Base-by-base conservation (phyloP, 1,140 invertebrate genomes). In the Drosophila mojavensis region DNA sequence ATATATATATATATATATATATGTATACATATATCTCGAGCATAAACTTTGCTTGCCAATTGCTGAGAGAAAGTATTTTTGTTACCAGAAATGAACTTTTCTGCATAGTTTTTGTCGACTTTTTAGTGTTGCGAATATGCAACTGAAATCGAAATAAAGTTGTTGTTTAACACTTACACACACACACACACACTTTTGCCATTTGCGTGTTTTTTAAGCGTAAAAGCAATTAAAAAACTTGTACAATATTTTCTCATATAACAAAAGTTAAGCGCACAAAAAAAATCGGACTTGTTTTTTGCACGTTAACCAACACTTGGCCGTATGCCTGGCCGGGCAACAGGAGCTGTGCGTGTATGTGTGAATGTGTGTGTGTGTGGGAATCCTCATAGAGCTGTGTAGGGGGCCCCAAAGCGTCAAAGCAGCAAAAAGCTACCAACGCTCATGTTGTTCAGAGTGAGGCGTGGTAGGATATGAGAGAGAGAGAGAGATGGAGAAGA, bases 181-280 rank as follows among this genome's bases (percentile, higher is more conserved):
- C 5, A 53, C 17, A 50, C 11, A 50, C 15, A 15, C 10, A 28
- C 36, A 61, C 17, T 28, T 53, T 53, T 66, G 60, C 20, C 20
- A 24, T 67, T 77, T 73, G 50, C 69, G 56, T 76, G 69, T 56
- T 74, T 73, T 78, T 69, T 69, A 78, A 75, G 73, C 74, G 61
- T 54, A 48, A 74, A 84, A 78, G 62, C 73, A 77, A 77, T 86
- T 86, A 66, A 71, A 85, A 79, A 77, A 68, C 68, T 81, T 79
- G 65, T 65, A 76, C 65, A 70, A 81, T 79, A 79, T 85, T 85
- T 85, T 85, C 74, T 69, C 78, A 78, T 80, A 80, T 83, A 84
- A 73, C 69, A 76, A 82, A 81, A 76, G 59, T 77, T 64, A 50
- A 78, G 62, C 53, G 43, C 47, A 47, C 28, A 64, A 71, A 70